Evolutionary conservation across 2,113 vertebrate species (phyloP).

Genomic region (Salminus brasiliensis): DNA sequence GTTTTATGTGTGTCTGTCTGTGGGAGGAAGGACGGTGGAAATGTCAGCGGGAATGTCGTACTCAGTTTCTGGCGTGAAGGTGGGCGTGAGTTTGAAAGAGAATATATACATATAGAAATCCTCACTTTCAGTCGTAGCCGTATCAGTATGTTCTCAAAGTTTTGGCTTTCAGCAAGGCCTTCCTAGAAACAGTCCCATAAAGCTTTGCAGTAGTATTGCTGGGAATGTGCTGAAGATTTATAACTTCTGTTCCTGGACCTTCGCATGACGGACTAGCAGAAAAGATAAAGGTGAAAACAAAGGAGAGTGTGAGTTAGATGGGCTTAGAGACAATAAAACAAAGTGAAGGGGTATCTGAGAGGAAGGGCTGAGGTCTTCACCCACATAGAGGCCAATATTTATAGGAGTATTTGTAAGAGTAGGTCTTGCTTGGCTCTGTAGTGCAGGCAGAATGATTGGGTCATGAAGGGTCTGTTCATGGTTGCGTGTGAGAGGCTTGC

Average conservation of each 20-base stretch:
- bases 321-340: background rate
- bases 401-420: background rate
- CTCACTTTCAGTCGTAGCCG: background rate
- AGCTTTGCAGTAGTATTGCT: constrained; percentile 6
- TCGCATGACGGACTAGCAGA: background rate
- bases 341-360: background rate
- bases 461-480: constrained; percentile 23
- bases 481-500: constrained; percentile 48
- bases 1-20: background rate
- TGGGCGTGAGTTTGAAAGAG: background rate
- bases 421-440: background rate
- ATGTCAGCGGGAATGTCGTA: background rate
- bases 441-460: background rate
- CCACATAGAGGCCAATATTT: background rate
- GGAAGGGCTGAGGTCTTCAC: background rate
- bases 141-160: constrained; percentile 8
- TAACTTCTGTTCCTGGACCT: constrained; percentile 1
- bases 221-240: constrained; percentile 32
- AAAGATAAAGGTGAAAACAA: background rate
- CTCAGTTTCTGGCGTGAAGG: background rate
- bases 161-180: constrained; percentile 45
- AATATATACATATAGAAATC: no score
- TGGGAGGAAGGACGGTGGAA: background rate
- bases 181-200: constrained; percentile 24
- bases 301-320: background rate